phyloP scores from a whole-genome alignment of 2,888 invertebrate genomes.

The Nomada lathburiana region DNA sequence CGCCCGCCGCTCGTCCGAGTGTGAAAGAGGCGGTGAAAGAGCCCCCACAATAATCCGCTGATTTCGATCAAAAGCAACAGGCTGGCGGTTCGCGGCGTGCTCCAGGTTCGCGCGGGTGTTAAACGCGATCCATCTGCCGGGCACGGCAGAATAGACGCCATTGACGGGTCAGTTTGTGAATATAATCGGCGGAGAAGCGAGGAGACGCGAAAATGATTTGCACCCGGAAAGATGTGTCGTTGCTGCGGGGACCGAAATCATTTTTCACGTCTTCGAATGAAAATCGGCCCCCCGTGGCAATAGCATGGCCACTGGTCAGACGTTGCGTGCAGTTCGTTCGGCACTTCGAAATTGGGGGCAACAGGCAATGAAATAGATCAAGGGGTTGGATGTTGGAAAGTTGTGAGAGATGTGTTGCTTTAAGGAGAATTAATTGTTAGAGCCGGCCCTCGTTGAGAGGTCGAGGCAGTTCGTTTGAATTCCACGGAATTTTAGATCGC shows the following conservation, averaged over 20 bases:
- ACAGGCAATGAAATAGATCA: background rate
- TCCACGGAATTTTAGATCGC: no score
- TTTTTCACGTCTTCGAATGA: no score
- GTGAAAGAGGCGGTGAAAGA: conserved; percentile 2
- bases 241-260: background rate
- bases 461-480: no score
- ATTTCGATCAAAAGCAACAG: conserved; percentile 53
- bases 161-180: conserved; percentile 48
- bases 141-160: conserved; percentile 55
- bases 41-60: conserved; percentile 45
- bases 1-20: conserved; percentile 19
- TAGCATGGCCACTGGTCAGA: no score
- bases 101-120: conserved; percentile 52
- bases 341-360: conserved; percentile 6
- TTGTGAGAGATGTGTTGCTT: background rate
- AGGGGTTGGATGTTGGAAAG: background rate
- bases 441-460: no score
- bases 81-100: conserved; percentile 23
- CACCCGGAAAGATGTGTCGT: conserved; percentile 32
- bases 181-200: conserved; percentile 59
- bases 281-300: no score
- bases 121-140: conserved; percentile 61
- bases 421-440: no score
- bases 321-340: background rate
- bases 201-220: conserved; percentile 69